Percentiles rank a stretch among this genome's conserved stretches.
Evolutionary conservation across 1,140 invertebrate species (phyloP).

Genomic region (Patella vulgata): DNA sequence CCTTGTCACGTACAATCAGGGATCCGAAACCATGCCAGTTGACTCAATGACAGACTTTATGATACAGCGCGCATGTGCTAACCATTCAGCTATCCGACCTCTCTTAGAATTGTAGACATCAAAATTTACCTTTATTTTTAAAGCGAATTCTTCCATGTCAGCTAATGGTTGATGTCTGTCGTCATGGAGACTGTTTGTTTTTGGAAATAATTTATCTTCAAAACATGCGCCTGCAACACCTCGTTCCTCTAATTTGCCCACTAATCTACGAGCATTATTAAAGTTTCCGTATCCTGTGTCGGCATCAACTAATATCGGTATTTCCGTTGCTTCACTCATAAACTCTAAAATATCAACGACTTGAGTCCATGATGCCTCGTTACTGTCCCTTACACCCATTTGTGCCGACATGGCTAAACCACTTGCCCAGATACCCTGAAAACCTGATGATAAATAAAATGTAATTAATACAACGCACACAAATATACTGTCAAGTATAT

Average conservation of each 20-base stretch:
- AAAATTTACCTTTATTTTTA: conserved; percentile 68
- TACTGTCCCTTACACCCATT: conserved; percentile 67
- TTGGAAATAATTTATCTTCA: conserved; percentile 70
- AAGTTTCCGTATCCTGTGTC: conserved; percentile 70
- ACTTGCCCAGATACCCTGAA: conserved; percentile 69
- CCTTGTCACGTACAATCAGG: no score
- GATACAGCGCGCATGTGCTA: no score
- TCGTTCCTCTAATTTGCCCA: conserved; percentile 67
- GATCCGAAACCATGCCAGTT: no score
- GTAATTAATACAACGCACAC: neutral
- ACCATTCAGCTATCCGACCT: no score
- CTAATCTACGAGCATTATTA: conserved; percentile 68
- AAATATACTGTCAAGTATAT: neutral
- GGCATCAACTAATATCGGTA: conserved; percentile 69
- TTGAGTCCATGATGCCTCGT: conserved; percentile 70
- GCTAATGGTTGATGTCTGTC: conserved; percentile 66
- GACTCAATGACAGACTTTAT: no score
- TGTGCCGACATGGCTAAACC: conserved; percentile 68
- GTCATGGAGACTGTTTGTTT: conserved; percentile 69
- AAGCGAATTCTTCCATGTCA: conserved; percentile 67
- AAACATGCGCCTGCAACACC: conserved; percentile 69
- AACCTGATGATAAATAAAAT: conserved; percentile 54
- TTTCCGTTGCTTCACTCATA: conserved; percentile 67
- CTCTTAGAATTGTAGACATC: no score
- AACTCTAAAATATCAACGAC: conserved; percentile 68